Base-by-base conservation (phyloP, 2,797 vertebrate species). In the Mastacembelus armatus region DNA sequence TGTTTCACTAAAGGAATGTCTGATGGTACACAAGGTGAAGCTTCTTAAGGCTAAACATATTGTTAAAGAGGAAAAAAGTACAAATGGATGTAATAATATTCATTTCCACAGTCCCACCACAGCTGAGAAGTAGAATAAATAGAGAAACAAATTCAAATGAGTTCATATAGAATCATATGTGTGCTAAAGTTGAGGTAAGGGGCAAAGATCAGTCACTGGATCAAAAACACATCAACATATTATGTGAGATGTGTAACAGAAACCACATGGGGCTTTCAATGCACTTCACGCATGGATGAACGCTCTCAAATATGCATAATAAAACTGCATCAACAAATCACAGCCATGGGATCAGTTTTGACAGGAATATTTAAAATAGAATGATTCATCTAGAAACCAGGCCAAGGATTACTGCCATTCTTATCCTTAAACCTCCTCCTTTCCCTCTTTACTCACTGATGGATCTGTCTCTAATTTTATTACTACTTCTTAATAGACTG, bases 401-500 rank as follows among this genome's bases (percentile, higher is more conserved):
- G 76, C 77, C 64, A 71, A 48, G 49, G 44, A 66, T 60, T 63
- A 63, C 66, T 57, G 75, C 71, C 75, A 66, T 62, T 79, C 66
- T 66, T 10, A 62, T 71, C 43, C 73, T 43, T 59, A 66, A 73
- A 18, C 52, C 60, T 26, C 7, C 42, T 33, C 47, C 30, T 18
- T 62, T 59, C 59, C 76, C n/a, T 50, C 51, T 44, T 30, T 59
- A 68, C 66, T 71, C 32, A 56, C 65, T 78, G 83, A 83, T 74
- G 82, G 85, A 88, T 88, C 60, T 59, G 71, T 47, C 74, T 78
- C 61, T 81, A 82, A 84, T 88, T 83, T 81, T 80, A 76, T 79
- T 86, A 90, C 88, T 86, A 63, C 83, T 82, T 71, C 74, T 83
- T 86, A 87, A 87, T 82, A 88, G 81, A 82, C 77, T 85, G 81